Conservation (phyloP, 2,888 invertebrate species). For the Arrhopalites spinosus region DNA sequence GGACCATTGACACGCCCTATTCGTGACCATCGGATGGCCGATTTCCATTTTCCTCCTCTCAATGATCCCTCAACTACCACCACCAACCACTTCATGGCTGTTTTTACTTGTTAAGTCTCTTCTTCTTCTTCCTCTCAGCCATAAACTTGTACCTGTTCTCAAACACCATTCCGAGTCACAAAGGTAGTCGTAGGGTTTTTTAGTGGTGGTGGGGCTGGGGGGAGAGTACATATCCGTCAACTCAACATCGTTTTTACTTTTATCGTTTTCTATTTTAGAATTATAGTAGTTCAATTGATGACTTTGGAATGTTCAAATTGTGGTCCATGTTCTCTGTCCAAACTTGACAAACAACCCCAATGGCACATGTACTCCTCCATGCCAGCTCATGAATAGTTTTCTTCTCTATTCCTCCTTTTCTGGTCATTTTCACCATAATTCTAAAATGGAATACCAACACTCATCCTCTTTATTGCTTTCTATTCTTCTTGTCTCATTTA, state of each 20-base stretch:
- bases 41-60: constrained; percentile 42
- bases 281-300: constrained; percentile 5
- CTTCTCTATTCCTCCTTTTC: background rate
- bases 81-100: background rate
- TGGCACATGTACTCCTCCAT: background rate
- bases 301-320: constrained; percentile 16
- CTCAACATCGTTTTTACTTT: background rate
- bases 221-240: too few species aligned
- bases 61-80: constrained; percentile 22
- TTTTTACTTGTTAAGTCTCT: background rate
- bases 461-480: background rate
- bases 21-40: constrained; percentile 49
- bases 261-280: background rate
- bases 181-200: background rate
- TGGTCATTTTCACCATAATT: constrained; percentile 5
- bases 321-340: constrained; percentile 11
- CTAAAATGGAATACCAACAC: too few species aligned
- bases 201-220: background rate
- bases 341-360: constrained; percentile 10
- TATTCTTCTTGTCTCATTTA: background rate
- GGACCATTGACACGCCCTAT: constrained; percentile 57
- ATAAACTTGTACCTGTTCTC: too few species aligned
- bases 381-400: constrained; percentile 13
- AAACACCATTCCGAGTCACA: background rate
- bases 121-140: background rate